Percentiles rank a stretch among this genome's conserved stretches.
Conservation (phyloP, 2,113 vertebrate genomes). For the Sinocyclocheilus rhinocerous region DNA sequence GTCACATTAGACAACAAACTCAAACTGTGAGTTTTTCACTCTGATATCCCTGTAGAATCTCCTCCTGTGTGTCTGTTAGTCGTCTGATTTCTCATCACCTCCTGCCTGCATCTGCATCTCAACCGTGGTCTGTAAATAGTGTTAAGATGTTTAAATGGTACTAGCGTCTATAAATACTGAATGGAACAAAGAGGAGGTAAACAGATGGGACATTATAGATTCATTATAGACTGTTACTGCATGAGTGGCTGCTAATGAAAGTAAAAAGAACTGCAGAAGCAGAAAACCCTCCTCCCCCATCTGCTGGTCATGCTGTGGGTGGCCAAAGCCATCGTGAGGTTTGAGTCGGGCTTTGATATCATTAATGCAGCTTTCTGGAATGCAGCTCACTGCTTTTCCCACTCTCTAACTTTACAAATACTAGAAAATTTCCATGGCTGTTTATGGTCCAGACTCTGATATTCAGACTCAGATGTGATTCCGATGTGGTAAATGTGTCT, state of each 20-base stretch:
- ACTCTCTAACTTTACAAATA: neutral
- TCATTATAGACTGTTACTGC: neutral
- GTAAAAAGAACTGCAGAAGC: constrained; percentile 10
- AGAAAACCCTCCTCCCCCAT: neutral
- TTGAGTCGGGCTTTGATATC: constrained; percentile 34
- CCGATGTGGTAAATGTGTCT: neutral
- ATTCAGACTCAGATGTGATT: neutral
- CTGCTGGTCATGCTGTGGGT: constrained; percentile 9
- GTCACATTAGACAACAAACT: neutral
- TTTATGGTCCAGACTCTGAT: neutral
- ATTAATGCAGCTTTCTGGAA: constrained; percentile 28
- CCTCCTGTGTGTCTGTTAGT: no score
- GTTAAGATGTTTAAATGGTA: neutral
- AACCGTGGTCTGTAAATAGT: neutral
- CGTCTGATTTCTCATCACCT: no score
- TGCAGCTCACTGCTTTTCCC: neutral
- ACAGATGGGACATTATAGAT: neutral
- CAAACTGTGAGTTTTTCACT: neutral
- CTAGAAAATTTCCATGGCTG: neutral
- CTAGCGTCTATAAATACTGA: neutral
- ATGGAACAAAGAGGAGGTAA: neutral
- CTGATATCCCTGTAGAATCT: no score
- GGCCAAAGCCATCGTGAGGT: neutral
- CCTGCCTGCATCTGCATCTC: neutral
- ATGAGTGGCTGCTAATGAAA: constrained; percentile 8